Percentiles rank a stretch among this genome's conserved stretches.
phyloP scores from a whole-genome alignment of 2,797 vertebrate genomes.

The Sus cebifrons region DNA sequence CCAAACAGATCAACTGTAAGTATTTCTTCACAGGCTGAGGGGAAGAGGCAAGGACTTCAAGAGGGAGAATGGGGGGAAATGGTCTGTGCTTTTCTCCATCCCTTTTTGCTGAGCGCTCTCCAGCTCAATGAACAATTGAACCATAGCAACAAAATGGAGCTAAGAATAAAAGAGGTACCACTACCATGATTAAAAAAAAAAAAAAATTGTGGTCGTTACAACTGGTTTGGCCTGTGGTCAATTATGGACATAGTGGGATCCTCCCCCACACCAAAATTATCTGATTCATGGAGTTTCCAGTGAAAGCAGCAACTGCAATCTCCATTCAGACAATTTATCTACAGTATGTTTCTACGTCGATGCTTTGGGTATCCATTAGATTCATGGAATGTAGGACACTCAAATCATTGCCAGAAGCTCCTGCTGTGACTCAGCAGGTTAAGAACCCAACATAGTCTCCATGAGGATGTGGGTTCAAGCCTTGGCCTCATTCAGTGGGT shows the following conservation, averaged over 20 bases:
- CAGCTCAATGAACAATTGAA: neutral
- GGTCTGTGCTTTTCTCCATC: neutral
- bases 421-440: too few species aligned
- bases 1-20: neutral
- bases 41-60: neutral
- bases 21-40: constrained; percentile 6
- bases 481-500: too few species aligned
- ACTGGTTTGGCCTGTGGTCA: neutral
- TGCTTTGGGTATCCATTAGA: neutral
- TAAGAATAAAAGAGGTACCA: neutral
- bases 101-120: constrained; percentile 22
- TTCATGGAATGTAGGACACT: neutral
- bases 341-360: neutral
- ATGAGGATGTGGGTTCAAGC: too few species aligned
- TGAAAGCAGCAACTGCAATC: constrained; percentile 9
- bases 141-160: neutral
- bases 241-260: neutral
- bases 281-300: neutral
- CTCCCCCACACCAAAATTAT: neutral
- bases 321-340: constrained; percentile 39
- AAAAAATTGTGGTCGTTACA: neutral
- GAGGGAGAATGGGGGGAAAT: neutral
- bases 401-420: neutral
- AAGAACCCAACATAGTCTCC: too few species aligned
- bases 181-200: constrained; percentile 19